Percentiles rank a stretch among this genome's conserved stretches.
phyloP scores from a whole-genome alignment of 2,797 vertebrate species.

The Mormyrus hasselquistii region DNA sequence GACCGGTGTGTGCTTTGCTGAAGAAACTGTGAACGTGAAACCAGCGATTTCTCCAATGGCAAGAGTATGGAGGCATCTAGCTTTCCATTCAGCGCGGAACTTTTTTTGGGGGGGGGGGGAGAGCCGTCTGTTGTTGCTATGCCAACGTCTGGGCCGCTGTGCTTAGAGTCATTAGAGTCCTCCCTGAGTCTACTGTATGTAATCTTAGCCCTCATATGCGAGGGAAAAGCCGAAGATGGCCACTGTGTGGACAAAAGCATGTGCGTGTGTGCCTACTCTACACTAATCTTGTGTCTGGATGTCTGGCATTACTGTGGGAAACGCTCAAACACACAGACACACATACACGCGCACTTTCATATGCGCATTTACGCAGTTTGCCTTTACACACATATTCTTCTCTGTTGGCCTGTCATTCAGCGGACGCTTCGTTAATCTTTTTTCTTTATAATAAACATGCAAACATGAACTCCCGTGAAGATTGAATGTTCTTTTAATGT shows the following conservation, averaged over 20 bases:
- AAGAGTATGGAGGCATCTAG: slow-evolving; percentile 50
- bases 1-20: slow-evolving; percentile 35
- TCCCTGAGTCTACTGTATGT: neutral
- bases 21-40: slow-evolving; percentile 56
- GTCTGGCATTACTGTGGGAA: slow-evolving; percentile 33
- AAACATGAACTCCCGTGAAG: slow-evolving; percentile 5
- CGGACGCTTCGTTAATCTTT: slow-evolving; percentile 4
- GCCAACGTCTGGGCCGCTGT: slow-evolving; percentile 13
- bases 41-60: slow-evolving; percentile 52
- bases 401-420: slow-evolving; percentile 1
- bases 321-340: neutral
- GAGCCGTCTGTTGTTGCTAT: slow-evolving; percentile 18
- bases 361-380: slow-evolving; percentile 12
- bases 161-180: neutral
- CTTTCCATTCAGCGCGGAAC: slow-evolving; percentile 9
- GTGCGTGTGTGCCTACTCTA: neutral
- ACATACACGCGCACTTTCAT: neutral
- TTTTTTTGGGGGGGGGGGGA: neutral
- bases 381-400: neutral
- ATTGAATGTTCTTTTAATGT: neutral
- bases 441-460: slow-evolving; percentile 12
- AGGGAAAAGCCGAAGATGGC: neutral
- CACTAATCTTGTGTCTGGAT: slow-evolving; percentile 9
- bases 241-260: neutral
- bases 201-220: neutral